A percentile compares a stretch with the other conserved stretches of the same genome.
Evolutionary conservation across 2,888 invertebrate species (phyloP).

Genomic region (Leptogaster cylindrica): DNA sequence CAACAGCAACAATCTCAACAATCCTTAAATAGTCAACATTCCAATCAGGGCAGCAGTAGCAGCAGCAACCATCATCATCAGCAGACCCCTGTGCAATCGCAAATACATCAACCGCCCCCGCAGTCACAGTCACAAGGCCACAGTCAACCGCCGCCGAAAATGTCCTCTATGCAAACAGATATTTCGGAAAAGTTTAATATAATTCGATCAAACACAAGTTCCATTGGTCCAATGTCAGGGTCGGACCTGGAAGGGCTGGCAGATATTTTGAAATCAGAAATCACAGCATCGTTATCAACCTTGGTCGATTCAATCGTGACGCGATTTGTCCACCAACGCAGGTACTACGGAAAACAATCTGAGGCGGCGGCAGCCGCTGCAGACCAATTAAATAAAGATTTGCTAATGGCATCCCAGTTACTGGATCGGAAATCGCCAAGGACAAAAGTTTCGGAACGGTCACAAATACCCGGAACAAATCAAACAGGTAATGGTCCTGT

Average conservation of each 20-base stretch:
- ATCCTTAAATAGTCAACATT: constrained; percentile 64
- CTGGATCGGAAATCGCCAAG: constrained; percentile 85
- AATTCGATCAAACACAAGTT: constrained; percentile 73
- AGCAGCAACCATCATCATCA: constrained; percentile 52
- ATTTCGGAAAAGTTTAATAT: constrained; percentile 80
- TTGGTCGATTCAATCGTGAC: constrained; percentile 88
- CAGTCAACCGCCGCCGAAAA: constrained; percentile 52
- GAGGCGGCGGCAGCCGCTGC: constrained; percentile 81
- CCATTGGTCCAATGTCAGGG: constrained; percentile 72
- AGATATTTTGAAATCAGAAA: constrained; percentile 89
- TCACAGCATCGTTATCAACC: constrained; percentile 81
- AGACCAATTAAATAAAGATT: constrained; percentile 84
- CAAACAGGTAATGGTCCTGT: constrained; percentile 62
- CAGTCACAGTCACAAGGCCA: constrained; percentile 55
- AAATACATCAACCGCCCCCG: constrained; percentile 55
- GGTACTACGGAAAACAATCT: constrained; percentile 76
- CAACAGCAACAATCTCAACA: constrained; percentile 65
- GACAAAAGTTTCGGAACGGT: constrained; percentile 58
- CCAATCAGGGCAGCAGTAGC: constrained; percentile 52
- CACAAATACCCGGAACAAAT: constrained; percentile 53
- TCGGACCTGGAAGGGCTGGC: constrained; percentile 87
- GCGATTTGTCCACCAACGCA: constrained; percentile 81
- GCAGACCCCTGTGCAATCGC: constrained; percentile 57
- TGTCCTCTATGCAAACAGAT: constrained; percentile 68
- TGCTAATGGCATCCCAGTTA: constrained; percentile 80